Evolutionary conservation across 2,888 invertebrate genomes (phyloP), one percentile per base, ranked within the genome.

Genomic region (Agrochola macilenta): DNA sequence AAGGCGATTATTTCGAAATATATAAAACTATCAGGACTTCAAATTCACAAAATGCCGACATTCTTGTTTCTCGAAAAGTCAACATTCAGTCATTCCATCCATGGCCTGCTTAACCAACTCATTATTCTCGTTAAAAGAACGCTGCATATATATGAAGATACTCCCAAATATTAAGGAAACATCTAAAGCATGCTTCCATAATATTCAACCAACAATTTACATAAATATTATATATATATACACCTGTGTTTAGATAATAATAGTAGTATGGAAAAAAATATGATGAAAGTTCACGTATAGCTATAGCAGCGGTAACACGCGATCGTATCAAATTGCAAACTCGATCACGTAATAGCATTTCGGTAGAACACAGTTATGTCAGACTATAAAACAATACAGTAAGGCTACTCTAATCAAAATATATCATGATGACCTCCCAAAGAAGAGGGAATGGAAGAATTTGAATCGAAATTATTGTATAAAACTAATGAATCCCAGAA

Each of bases 331-430:
- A 82, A 85, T 85, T 75, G 81, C 71, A 68, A 82, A 75, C 78
- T 66, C 68, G 72, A 81, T 89, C 87, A 89, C 87, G 87, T 89
- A 88, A 87, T 71, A 79, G 54, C 69, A 85, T 87, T 89, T 89
- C 80, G 78, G 89, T 89, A 82, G 60, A 87, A 79, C 84, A 87
- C 85, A 87, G 82, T 72, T 84, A 72, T 69, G 43, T 73, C 63
- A 61, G 8, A 60, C 69, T 30, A 68, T 60, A 60, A 43, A 64
- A 60, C 12, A 20, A 57, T n/a, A 39, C 87, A 84, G 81, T 46
- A 84, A 63, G 54, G 39, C 58, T 46, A 87, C 39, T 78, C 17
- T 46, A 52, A 54, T 35, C 2, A 1, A 49, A 39, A 30, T 58
- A 49, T 35, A 39, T 8, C 23, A 52, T 2, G 3, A n/a, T 26